Conservation (phyloP, 2,113 vertebrate species). For the Rousettus leschenaultii region DNA sequence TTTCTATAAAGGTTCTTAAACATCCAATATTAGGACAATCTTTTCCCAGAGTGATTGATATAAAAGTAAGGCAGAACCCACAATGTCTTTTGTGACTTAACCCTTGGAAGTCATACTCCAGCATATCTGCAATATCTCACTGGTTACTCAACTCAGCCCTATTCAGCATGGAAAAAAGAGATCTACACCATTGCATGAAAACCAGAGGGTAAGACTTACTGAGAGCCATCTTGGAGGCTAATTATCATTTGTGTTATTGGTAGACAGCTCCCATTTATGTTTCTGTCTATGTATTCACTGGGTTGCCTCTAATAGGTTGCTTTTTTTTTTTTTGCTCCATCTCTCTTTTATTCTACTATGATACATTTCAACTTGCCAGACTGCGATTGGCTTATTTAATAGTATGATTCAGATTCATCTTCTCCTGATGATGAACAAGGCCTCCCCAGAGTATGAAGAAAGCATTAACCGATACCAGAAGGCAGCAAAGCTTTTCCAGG, state of each 20-base stretch:
- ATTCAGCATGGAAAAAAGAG: not conserved
- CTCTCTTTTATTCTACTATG: constrained; percentile 29
- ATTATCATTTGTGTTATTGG: not conserved
- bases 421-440: constrained; percentile 89
- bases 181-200: not conserved
- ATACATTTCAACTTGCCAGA: constrained; percentile 78
- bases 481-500: constrained; percentile 86
- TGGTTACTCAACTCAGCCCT: not conserved
- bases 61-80: not conserved
- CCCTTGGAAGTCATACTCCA: not conserved
- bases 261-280: not conserved
- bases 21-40: not conserved
- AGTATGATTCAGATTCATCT: constrained; percentile 88
- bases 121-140: not conserved
- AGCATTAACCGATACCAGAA: constrained; percentile 76
- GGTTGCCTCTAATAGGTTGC: not conserved
- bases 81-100: not conserved
- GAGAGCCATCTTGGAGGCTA: not conserved
- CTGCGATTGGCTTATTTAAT: constrained; percentile 89
- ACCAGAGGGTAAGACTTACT: not conserved
- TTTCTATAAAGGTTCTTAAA: not conserved
- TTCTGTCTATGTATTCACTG: not conserved
- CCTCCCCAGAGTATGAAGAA: constrained; percentile 80
- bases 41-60: not conserved
- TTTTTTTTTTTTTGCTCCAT: not conserved